Percentiles rank a stretch among this genome's conserved stretches.
These are phyloP conservation scores for Blomia tropicalis DNA, from an alignment of 2,888 invertebrate species.

Conservation along the genomic window DNA sequence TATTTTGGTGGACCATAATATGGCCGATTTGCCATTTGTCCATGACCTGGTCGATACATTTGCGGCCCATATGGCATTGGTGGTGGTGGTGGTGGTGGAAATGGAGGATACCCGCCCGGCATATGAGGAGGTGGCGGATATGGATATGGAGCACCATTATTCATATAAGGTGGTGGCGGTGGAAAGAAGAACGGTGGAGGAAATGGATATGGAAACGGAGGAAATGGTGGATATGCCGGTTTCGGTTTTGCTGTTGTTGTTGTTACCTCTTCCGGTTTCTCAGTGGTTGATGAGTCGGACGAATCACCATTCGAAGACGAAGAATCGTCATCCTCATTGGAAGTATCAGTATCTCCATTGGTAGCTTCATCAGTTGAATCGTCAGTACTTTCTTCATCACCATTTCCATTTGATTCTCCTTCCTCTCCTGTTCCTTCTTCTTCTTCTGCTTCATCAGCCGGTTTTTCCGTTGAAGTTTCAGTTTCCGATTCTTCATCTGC, in stretches of 20 bases:
- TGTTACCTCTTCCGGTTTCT: neutral
- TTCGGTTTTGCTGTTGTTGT: neutral
- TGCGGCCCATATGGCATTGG: slow-evolving; percentile 1
- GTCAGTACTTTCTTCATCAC: neutral
- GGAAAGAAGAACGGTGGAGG: slow-evolving; percentile 2
- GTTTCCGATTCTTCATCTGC: neutral
- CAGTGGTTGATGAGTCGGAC: neutral
- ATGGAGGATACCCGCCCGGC: neutral
- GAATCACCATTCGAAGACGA: neutral
- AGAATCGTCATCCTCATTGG: neutral
- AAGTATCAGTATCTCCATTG: neutral
- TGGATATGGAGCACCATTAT: neutral
- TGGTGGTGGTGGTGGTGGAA: slow-evolving; percentile 13
- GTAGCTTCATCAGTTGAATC: neutral
- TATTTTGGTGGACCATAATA: neutral
- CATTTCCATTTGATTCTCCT: neutral
- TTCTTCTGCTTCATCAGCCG: neutral
- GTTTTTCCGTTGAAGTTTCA: neutral
- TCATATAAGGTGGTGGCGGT: neutral
- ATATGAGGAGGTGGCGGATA: slow-evolving; percentile 14
- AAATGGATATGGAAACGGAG: neutral
- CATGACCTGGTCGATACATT: neutral
- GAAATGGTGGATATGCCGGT: neutral
- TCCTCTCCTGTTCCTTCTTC: neutral
- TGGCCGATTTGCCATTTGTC: neutral